Evolutionary conservation across 2,113 vertebrate species (phyloP), one percentile per base, ranked within the genome.

Genomic region (Brachyhypopomus occidentalis): DNA sequence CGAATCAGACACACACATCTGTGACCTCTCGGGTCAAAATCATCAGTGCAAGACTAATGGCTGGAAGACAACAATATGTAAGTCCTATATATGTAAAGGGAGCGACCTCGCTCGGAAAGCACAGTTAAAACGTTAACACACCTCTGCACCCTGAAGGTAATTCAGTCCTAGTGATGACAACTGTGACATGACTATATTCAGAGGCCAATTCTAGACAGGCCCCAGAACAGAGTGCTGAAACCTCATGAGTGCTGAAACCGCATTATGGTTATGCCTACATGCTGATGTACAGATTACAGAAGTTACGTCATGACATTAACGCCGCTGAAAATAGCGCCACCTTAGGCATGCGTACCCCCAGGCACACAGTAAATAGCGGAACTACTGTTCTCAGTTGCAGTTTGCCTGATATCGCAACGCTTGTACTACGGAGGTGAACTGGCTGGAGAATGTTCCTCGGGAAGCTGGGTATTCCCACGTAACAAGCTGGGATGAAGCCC

Each of bases 1-100:
- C 63, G 84, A 87, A 84, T 85, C 84, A 86, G 55, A 55, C 79
- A 45, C 79, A 45, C 76, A 36, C 52, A 63, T 56, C 60, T 25
- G 34, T 55, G 60, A 79, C 36, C 19, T 75, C 45, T 80, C 41
- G 25, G 34, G 59, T 72, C 20, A 79, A 81, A 72, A 38, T 62
- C 22, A 20, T 75, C 55, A 38, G 11, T 25, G 59, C 17, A 59
- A 78, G 69, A 27, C 17, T 6, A 63, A 60, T 27, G 22, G 52
- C 22, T 11, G 8, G 41, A 75, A 25, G 64, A 52, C 17, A 69
- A 41, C 58, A 30, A 45, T 30, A 25, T 14, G 22, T 64, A 56
- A 58, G 25, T 22, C 34, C 56, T 14, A 67, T 8, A 45, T 56
- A 22, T 41, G 38, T 72, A 9, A 34, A 75, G 45, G 52, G 66